A percentile compares a stretch with the other conserved stretches of the same genome.
phyloP scores from a whole-genome alignment of 2,888 invertebrate genomes.

The Ornithoptera alexandrae region DNA sequence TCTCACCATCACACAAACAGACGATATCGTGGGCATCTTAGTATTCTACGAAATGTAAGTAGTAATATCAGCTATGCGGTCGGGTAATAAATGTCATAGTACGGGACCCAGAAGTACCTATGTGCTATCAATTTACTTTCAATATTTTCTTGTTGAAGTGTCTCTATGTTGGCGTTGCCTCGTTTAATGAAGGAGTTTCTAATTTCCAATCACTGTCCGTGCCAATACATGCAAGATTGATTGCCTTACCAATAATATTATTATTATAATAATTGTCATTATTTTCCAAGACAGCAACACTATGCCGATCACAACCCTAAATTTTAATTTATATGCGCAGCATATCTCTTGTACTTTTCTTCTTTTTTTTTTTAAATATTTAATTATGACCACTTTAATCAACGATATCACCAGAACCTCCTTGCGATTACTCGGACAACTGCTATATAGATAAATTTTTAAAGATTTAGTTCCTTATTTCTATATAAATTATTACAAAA shows the following conservation, averaged over 20 bases:
- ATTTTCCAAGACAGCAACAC: too few relatives aligned
- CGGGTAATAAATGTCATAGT: slow-evolving; percentile 53
- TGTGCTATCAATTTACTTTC: slow-evolving; percentile 10
- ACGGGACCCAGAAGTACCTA: slow-evolving; percentile 43
- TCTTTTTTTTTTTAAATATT: too few relatives aligned
- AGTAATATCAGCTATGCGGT: slow-evolving; percentile 36
- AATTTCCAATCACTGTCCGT: slow-evolving; percentile 1
- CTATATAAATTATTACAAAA: too few relatives aligned
- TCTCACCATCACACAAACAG: slow-evolving; percentile 16
- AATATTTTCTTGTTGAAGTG: slow-evolving; percentile 14
- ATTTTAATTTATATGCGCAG: too few relatives aligned
- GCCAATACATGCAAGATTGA: slow-evolving; percentile 1
- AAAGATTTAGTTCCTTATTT: too few relatives aligned
- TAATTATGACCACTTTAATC: too few relatives aligned
- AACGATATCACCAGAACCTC: too few relatives aligned
- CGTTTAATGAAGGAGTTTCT: slow-evolving; percentile 2
- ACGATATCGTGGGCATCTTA: slow-evolving; percentile 3
- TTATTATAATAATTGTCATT: too few relatives aligned
- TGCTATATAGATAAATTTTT: too few relatives aligned
- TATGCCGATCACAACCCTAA: too few relatives aligned
- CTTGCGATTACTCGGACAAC: too few relatives aligned
- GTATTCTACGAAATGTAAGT: slow-evolving; percentile 26
- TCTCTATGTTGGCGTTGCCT: background rate
- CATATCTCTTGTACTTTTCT: too few relatives aligned
- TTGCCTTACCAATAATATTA: background rate